Percentiles rank a stretch among this genome's conserved stretches.
phyloP scores from a whole-genome alignment of 2,113 vertebrate genomes.

The Hypomesus transpacificus region DNA sequence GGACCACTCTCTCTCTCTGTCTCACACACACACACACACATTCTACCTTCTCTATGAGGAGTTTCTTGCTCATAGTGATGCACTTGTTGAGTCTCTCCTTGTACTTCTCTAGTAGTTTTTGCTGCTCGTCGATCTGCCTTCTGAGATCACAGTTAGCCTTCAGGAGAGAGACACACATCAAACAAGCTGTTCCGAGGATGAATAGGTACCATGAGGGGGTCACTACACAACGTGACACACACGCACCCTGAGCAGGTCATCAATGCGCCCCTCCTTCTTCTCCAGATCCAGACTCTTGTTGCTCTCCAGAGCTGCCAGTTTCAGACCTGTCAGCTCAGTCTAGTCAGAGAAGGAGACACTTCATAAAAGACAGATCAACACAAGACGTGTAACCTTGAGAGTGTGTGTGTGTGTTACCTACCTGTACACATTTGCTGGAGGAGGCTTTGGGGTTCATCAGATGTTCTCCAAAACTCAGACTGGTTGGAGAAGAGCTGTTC shows the following conservation, averaged over 20 bases:
- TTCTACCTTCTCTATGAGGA: constrained; percentile 96
- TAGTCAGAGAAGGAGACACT: constrained; percentile 38
- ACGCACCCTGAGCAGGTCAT: constrained; percentile 88
- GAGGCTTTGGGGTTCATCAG: constrained; percentile 87
- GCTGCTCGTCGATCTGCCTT: constrained; percentile 98
- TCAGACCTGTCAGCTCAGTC: constrained; percentile 94
- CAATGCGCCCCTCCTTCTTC: constrained; percentile 96
- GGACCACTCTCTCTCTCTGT: not conserved
- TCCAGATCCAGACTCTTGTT: constrained; percentile 98
- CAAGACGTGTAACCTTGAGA: not conserved
- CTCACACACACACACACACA: constrained; percentile 1
- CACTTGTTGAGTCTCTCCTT: constrained; percentile 99
- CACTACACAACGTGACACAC: not conserved
- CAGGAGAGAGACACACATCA: not conserved
- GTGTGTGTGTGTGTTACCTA: constrained; percentile 52
- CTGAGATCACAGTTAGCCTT: constrained; percentile 99
- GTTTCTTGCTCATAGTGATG: constrained; percentile 99
- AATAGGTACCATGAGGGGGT: not conserved
- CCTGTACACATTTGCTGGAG: constrained; percentile 91
- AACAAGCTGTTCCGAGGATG: not conserved
- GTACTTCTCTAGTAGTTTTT: constrained; percentile 97
- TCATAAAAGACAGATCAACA: no score
- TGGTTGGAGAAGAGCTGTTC: constrained; percentile 97
- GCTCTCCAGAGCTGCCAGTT: constrained; percentile 94
- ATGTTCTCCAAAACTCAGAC: constrained; percentile 92